Conservation (phyloP, 2,797 vertebrate species). For the Calcarius lapponicus region DNA sequence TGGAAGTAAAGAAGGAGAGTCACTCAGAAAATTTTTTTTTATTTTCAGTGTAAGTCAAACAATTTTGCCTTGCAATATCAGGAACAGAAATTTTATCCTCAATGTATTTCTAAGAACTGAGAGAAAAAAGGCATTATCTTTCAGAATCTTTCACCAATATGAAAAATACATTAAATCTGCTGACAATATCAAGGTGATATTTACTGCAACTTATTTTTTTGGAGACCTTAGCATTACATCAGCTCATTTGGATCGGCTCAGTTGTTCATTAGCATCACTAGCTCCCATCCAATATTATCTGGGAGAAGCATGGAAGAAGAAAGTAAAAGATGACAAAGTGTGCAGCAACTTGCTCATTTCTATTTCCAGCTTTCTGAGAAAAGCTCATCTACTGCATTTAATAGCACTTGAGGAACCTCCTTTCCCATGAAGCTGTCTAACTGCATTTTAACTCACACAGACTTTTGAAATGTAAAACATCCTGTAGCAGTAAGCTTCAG, state of each 20-base stretch:
- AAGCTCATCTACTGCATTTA: not conserved
- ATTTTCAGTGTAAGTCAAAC: not conserved
- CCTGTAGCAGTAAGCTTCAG: not conserved
- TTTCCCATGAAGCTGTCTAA: not conserved
- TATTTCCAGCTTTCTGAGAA: not conserved
- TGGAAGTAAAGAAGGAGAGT: not conserved
- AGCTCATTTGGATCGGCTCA: not conserved
- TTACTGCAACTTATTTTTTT: not conserved
- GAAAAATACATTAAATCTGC: not conserved
- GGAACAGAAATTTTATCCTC: not conserved
- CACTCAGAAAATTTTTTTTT: not conserved
- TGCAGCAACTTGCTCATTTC: not conserved
- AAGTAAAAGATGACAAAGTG: not conserved
- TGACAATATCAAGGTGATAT: not conserved
- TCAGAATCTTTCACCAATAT: not conserved
- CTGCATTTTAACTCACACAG: not conserved
- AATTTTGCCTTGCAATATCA: not conserved
- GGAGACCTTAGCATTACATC: not conserved
- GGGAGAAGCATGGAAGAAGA: not conserved
- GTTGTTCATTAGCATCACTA: not conserved
- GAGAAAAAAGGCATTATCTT: not conserved
- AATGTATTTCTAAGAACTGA: not conserved
- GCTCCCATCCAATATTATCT: not conserved
- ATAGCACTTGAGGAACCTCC: not conserved
- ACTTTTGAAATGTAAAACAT: constrained; percentile 29